Percentiles rank a stretch among this genome's conserved stretches.
phyloP scores from a whole-genome alignment of 2,113 vertebrate genomes.

The Lutjanus erythropterus region DNA sequence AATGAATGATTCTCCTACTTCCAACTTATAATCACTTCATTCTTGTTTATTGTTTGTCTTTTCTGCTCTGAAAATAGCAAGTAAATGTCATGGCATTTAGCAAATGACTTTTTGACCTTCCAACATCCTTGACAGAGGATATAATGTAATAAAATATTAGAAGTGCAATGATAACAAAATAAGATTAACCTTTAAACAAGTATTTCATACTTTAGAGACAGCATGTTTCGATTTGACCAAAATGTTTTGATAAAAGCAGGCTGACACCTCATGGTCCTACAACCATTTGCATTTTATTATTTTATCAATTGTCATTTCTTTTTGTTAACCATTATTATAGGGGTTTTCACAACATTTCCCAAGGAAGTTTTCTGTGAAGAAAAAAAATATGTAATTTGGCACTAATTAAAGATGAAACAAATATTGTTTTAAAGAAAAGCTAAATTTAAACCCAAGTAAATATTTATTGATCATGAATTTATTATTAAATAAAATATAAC shows the following conservation, averaged over 20 bases:
- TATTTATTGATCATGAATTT: not conserved
- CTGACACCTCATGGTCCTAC: not conserved
- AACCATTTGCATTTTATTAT: not conserved
- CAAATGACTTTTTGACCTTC: not conserved
- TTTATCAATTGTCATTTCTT: not conserved
- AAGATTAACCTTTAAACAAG: slow-evolving; percentile 12
- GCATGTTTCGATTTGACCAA: not conserved
- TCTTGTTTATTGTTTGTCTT: not conserved
- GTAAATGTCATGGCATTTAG: slow-evolving; percentile 34
- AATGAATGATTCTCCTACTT: not conserved
- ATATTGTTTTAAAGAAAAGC: not conserved
- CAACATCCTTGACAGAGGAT: not conserved
- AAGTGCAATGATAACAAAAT: not conserved
- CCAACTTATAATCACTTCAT: not conserved
- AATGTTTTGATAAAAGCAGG: not conserved
- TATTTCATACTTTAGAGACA: not conserved
- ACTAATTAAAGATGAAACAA: too few relatives aligned
- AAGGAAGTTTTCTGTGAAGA: too few relatives aligned
- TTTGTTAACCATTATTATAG: not conserved
- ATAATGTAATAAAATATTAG: not conserved
- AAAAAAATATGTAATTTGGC: too few relatives aligned
- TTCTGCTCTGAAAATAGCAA: not conserved
- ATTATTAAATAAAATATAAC: not conserved
- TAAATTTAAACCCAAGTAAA: not conserved
- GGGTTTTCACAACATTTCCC: not conserved